phyloP scores from a whole-genome alignment of 2,888 invertebrate genomes.

The Epinotia demarniana region DNA sequence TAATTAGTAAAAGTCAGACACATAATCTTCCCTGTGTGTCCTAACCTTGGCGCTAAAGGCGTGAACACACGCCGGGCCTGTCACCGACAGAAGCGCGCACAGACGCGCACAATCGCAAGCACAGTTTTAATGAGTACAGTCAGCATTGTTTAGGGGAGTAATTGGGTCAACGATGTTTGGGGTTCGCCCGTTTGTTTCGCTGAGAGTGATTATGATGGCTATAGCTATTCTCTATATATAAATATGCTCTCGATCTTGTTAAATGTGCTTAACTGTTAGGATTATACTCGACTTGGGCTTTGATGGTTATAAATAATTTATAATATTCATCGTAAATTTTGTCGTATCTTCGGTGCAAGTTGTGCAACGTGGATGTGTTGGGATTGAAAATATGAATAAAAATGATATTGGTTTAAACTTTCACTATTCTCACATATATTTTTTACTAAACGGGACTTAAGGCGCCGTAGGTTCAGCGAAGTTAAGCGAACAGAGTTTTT shows the following conservation, averaged over 20 bases:
- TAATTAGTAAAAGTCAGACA: not conserved
- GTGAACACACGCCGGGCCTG: slow-evolving; percentile 1
- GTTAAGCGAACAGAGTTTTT: no score
- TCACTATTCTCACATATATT: no score
- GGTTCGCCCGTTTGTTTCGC: slow-evolving; percentile 22
- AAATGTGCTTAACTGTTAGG: not conserved
- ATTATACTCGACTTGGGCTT: not conserved
- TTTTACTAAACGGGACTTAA: no score
- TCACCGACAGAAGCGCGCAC: slow-evolving; percentile 22
- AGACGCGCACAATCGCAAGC: slow-evolving; percentile 15
- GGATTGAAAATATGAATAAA: no score
- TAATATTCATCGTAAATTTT: no score
- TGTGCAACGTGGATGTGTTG: no score
- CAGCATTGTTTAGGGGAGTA: slow-evolving; percentile 29
- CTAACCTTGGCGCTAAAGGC: slow-evolving; percentile 3
- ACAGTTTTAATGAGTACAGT: slow-evolving; percentile 40
- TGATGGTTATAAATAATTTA: not conserved
- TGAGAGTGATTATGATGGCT: slow-evolving; percentile 26
- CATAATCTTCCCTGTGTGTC: not conserved
- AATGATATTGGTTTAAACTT: no score
- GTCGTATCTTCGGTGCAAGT: no score
- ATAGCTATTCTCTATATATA: not conserved
- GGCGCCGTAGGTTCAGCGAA: no score
- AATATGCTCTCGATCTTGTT: slow-evolving; percentile 11
- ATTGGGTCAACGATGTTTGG: slow-evolving; percentile 42